These are phyloP conservation scores for Sardinella longiceps DNA, from an alignment of 2,797 vertebrate species.

Conservation along the genomic window DNA sequence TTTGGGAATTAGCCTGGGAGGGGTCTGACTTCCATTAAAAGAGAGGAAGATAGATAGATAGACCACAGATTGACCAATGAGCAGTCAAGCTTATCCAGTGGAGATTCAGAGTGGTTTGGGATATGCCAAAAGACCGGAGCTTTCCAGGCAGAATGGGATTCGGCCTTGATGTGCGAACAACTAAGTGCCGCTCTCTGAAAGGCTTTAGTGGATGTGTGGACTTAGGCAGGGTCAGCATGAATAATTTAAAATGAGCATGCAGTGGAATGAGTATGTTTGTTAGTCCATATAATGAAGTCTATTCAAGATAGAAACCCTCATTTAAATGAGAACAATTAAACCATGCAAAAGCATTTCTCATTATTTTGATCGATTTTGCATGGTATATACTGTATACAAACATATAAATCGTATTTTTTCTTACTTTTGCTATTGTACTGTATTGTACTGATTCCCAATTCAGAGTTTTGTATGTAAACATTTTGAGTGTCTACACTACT, in stretches of 20 bases:
- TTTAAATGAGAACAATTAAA: neutral
- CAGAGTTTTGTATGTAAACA: neutral
- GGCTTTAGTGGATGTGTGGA: neutral
- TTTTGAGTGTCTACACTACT: too few relatives aligned
- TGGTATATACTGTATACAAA: too few relatives aligned
- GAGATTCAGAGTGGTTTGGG: neutral
- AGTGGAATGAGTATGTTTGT: constrained; percentile 2
- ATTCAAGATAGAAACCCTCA: neutral
- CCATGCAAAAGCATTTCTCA: neutral
- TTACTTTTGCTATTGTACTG: too few relatives aligned
- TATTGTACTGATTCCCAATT: too few relatives aligned
- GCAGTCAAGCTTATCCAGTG: neutral
- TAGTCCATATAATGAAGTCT: neutral
- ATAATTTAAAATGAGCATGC: neutral
- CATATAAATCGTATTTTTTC: too few relatives aligned
- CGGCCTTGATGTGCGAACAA: neutral
- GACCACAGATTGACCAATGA: neutral
- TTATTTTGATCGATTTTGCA: neutral
- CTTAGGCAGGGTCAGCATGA: neutral
- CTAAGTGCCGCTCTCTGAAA: neutral
- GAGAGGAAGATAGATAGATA: neutral
- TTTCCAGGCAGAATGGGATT: neutral
- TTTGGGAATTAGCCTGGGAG: neutral
- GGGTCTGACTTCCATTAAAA: neutral
- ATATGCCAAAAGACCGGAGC: neutral